These are phyloP conservation scores for Rhingia rostrata DNA, from an alignment of 2,888 invertebrate genomes.

Conservation along the genomic window DNA sequence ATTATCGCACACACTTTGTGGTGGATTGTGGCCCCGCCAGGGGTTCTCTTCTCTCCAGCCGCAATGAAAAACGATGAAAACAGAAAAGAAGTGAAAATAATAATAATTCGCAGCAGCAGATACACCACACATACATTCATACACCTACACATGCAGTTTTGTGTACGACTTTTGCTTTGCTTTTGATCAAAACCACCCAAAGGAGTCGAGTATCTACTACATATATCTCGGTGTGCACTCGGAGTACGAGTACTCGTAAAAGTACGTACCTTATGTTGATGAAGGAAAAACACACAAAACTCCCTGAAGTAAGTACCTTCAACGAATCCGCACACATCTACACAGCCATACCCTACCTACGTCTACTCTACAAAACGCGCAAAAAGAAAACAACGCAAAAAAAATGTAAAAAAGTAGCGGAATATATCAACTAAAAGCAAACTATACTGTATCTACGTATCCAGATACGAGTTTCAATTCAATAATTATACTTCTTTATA, in stretches of 20 bases:
- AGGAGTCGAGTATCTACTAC: not conserved
- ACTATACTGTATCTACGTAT: constrained; percentile 7
- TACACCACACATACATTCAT: not conserved
- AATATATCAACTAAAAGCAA: constrained; percentile 17
- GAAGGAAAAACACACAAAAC: not conserved
- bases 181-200: no score
- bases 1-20: not conserved
- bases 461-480: constrained; percentile 46
- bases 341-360: not conserved
- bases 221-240: not conserved
- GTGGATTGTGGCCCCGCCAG: no score
- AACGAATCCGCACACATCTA: not conserved
- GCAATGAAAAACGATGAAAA: no score
- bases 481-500: constrained; percentile 39
- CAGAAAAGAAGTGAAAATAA: no score
- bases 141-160: not conserved
- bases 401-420: constrained; percentile 32
- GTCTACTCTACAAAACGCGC: constrained; percentile 4
- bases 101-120: no score
- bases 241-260: not conserved
- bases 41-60: no score
- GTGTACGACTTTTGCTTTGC: no score
- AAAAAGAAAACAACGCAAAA: constrained; percentile 6
- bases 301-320: not conserved
- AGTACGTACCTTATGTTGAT: not conserved